Evolutionary conservation across 1,140 invertebrate species (phyloP), one percentile per base, ranked within the genome.

Genomic region (Drosophila leontia): DNA sequence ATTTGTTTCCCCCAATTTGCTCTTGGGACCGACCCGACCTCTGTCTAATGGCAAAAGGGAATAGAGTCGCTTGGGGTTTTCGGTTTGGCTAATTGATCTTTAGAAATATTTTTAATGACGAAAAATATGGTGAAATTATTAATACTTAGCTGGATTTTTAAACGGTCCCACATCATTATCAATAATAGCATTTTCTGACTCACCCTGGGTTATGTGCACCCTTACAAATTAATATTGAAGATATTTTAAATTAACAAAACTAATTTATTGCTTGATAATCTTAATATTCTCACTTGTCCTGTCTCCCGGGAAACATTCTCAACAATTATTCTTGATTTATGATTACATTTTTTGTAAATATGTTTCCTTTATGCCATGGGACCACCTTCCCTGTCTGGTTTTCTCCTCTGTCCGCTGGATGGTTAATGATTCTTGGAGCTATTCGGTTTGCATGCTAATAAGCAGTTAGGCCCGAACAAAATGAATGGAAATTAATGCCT

Each of bases 361-460:
- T n/a, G 26, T 7, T 64, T 64, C 12, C 7, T 23, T 47, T 64
- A 23, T 23, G 23, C 23, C 26, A 26, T 4, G 26, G 26, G 6
- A 7, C 26, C 9, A 34, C 8, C 26, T 11, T 61, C 12, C 29
- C 42, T 34, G 13, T 32, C 50, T 26, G 34, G 29, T 74, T 63
- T 44, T 35, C 51, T 19, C 26, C 7, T 12, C 58, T 59, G 11
- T 76, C 41, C 62, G n/a, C 5, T 47, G 63, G 58, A 29, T 55
- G 60, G 35, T 39, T 76, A 67, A 76, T 71, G 64, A 62, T 76
- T 76, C 75, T 41, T 45, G 42, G 7, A 45, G 47, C 51, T 47
- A 57, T 63, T 63, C 35, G 63, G 55, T 17, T 84, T 57, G 81
- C 81, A 84, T 84, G 81, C 70, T 64, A 70, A 77, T 77, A 45